Percentiles rank a stretch among this genome's conserved stretches.
Evolutionary conservation across 2,113 vertebrate genomes (phyloP).

Genomic region (Stigmatopora argus): DNA sequence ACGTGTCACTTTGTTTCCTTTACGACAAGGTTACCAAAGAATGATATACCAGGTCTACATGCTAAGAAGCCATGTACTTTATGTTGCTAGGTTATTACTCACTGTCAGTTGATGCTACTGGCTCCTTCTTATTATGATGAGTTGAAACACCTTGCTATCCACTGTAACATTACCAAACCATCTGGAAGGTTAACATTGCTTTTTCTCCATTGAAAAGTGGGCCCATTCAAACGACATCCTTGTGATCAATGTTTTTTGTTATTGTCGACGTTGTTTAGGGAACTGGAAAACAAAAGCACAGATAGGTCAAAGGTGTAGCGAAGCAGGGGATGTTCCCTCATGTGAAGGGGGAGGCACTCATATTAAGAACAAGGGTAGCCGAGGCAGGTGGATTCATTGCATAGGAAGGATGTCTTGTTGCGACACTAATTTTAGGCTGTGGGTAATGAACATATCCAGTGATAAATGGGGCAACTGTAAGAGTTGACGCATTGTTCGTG

Average conservation of each 20-base stretch:
- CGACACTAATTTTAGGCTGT: constrained; percentile 72
- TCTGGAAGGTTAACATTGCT: constrained; percentile 70
- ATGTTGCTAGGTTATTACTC: constrained; percentile 62
- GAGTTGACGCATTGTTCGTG: constrained; percentile 59
- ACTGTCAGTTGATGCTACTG: constrained; percentile 51
- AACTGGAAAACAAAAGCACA: constrained; percentile 41
- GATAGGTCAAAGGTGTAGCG: constrained; percentile 63
- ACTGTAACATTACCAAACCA: constrained; percentile 69
- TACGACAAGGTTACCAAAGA: constrained; percentile 62
- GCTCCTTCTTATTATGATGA: constrained; percentile 72
- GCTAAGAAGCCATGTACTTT: constrained; percentile 39
- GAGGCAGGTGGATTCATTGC: constrained; percentile 66
- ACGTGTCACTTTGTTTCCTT: constrained; percentile 54
- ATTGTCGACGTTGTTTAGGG: constrained; percentile 40
- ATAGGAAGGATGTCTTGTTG: constrained; percentile 69
- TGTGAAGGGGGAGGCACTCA: constrained; percentile 36
- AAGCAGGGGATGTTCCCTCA: constrained; percentile 25
- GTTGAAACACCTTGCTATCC: constrained; percentile 72
- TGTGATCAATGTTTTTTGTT: constrained; percentile 64
- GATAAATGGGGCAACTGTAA: constrained; percentile 66
- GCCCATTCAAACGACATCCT: constrained; percentile 47
- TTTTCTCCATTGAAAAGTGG: constrained; percentile 60
- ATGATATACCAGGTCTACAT: constrained; percentile 32
- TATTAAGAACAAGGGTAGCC: constrained; percentile 50
- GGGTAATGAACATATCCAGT: constrained; percentile 73